Conservation (phyloP, 1,140 invertebrate genomes). For the Colletes gigas region DNA sequence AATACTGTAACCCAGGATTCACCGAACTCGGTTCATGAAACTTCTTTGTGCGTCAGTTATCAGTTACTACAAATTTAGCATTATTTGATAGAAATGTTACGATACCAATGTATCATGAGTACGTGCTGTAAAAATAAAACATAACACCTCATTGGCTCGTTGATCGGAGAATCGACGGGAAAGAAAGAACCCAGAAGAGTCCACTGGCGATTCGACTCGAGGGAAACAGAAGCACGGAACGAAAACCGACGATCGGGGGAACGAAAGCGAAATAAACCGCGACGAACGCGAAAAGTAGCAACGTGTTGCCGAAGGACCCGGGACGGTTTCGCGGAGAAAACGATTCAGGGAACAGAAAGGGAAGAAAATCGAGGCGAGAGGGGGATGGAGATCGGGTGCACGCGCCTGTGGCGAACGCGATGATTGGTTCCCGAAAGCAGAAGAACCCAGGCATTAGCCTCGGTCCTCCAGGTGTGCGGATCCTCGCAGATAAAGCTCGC, state of each 20-base stretch:
- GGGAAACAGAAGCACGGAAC: neutral
- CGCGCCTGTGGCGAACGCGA: conserved; percentile 67
- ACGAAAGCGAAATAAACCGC: conserved; percentile 31
- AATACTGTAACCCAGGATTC: too few species aligned
- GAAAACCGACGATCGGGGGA: neutral
- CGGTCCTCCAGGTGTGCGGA: conserved; percentile 65
- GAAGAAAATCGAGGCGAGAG: neutral
- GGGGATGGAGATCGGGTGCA: conserved; percentile 56
- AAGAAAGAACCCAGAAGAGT: too few species aligned
- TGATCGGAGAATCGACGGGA: neutral
- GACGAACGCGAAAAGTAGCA: conserved; percentile 37
- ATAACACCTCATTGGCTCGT: too few species aligned
- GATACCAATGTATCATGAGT: too few species aligned
- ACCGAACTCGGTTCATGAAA: too few species aligned
- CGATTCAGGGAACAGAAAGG: conserved; percentile 22
- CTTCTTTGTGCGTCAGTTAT: too few species aligned
- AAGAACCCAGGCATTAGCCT: conserved; percentile 64
- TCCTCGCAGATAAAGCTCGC: conserved; percentile 63
- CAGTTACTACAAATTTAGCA: too few species aligned
- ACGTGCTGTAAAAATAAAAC: too few species aligned
- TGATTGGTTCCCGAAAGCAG: conserved; percentile 67
- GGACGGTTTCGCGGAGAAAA: conserved; percentile 37
- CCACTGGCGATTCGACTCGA: too few species aligned
- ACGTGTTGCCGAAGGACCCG: neutral
- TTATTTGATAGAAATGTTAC: too few species aligned